These are phyloP conservation scores for Platyscapa corneri DNA, from an alignment of 1,140 invertebrate genomes.

Conservation along the genomic window DNA sequence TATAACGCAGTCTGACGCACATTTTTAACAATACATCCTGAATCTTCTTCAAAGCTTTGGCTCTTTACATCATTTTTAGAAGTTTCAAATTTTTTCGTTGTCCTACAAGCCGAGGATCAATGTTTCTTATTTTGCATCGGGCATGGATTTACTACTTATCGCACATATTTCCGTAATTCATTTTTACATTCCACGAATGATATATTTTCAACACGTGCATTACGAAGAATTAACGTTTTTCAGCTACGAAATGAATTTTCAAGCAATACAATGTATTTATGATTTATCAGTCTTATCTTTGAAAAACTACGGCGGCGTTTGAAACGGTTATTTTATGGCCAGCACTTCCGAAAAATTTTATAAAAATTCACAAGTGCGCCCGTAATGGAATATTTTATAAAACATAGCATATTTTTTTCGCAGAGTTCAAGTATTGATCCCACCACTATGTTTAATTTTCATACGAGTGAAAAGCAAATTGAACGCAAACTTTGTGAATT, in stretches of 20 bases:
- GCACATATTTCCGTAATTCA: too few relatives aligned
- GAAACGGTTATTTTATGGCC: background rate
- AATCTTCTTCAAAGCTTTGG: background rate
- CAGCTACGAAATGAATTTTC: background rate
- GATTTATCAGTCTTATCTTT: background rate
- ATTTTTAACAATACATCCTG: constrained; percentile 25
- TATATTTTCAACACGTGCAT: too few relatives aligned
- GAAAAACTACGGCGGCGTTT: background rate
- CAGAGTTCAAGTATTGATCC: background rate
- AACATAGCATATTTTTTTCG: constrained; percentile 23
- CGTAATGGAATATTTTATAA: background rate
- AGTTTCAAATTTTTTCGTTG: background rate
- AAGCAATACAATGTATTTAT: background rate
- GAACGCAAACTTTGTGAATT: constrained; percentile 1
- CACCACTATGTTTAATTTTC: constrained; percentile 24
- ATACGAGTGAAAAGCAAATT: background rate
- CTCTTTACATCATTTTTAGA: constrained; percentile 22
- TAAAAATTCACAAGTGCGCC: background rate
- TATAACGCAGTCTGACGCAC: constrained; percentile 27
- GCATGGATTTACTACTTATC: too few relatives aligned
- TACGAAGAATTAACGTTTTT: background rate
- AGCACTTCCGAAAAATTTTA: background rate
- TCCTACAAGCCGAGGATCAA: too few relatives aligned
- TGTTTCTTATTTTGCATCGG: too few relatives aligned
- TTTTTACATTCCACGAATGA: background rate